Percentiles rank a stretch among this genome's conserved stretches.
Conservation (phyloP, 1,140 invertebrate genomes). For the Neodiprion virginianus region DNA sequence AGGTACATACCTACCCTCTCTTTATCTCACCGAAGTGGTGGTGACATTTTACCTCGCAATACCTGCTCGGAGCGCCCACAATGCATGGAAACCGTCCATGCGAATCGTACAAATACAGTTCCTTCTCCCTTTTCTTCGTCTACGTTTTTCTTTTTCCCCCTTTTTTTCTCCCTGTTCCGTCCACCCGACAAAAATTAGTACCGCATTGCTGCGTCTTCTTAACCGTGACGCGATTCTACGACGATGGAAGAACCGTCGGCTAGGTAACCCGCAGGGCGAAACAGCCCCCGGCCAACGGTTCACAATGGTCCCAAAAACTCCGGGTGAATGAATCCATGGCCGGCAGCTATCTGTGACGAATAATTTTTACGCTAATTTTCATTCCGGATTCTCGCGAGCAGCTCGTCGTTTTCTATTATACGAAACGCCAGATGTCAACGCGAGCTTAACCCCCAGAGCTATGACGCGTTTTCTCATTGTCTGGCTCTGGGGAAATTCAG, state of each 20-base stretch:
- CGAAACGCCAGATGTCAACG: conserved; percentile 32
- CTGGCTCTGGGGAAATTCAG: too few species aligned
- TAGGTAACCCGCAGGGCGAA: neutral
- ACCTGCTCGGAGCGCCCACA: neutral
- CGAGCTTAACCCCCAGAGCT: neutral
- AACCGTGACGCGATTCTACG: conserved; percentile 13
- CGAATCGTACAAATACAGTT: neutral
- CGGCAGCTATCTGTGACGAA: conserved; percentile 39
- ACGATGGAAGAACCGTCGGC: neutral
- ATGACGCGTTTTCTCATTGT: too few species aligned
- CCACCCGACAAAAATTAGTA: conserved; percentile 38
- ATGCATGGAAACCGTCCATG: conserved; percentile 14
- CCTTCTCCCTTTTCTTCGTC: neutral
- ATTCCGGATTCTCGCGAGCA: conserved; percentile 8
- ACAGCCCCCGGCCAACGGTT: neutral
- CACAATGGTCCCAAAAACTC: neutral
- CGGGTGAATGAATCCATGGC: neutral
- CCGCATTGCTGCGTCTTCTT: conserved; percentile 33
- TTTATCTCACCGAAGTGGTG: too few species aligned
- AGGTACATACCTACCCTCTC: neutral
- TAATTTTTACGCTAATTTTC: conserved; percentile 47
- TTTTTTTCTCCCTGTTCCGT: neutral
- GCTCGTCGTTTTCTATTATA: neutral
- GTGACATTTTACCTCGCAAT: conserved; percentile 15
- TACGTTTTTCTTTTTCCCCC: neutral